Base-by-base conservation (phyloP, 2,113 vertebrate species). In the Meles meles region DNA sequence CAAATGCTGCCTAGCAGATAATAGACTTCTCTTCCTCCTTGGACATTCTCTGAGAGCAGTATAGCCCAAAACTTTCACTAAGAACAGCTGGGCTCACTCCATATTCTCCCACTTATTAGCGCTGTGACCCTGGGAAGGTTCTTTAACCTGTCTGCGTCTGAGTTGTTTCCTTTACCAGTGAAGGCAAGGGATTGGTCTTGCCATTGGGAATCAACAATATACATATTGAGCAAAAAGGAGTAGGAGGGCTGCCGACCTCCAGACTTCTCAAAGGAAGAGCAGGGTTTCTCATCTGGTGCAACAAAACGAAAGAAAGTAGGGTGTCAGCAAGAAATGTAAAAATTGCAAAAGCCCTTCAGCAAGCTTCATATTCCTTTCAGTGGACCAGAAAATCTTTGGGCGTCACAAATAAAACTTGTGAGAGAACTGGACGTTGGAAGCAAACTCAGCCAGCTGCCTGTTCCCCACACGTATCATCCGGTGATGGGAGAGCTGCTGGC, bases 381-480 rank as follows among this genome's bases (percentile, higher is more conserved):
- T 57, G 47, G 72, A 52, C 52, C 65, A 74, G 59, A 90, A 96
- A 90, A 85, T 31, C 29, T 77, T 69, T 81, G 88, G 81, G 21
- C 63, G 39, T 94, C 47, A 95, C 74, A 85, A 69, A 47, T 79
- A 39, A 95, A 94, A 83, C 34, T 42, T 96, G 49, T 55, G 34
- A 88, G 37, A 77, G 67, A 49, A 63, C 27, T 76, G 12, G 57
- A 37, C 27, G 2, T 57, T 59, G 25, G 37, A 52, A 63, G 59
- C 52, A 61, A 69, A 47, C 29, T 37, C 55, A 67, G 67, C 71
- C 57, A 61, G 25, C 31, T 34, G 57, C 67, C 69, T 42, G 47
- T 17, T 83, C n/a, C 49, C 15, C 29, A 29, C 37, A 69, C 47
- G 7, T 12, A 13, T n/a, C 67, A 29, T 3, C 63, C 6, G 4